A percentile compares a stretch with the other conserved stretches of the same genome.
phyloP scores from a whole-genome alignment of 2,888 invertebrate species.

The Rhagophthalmus giganteus region DNA sequence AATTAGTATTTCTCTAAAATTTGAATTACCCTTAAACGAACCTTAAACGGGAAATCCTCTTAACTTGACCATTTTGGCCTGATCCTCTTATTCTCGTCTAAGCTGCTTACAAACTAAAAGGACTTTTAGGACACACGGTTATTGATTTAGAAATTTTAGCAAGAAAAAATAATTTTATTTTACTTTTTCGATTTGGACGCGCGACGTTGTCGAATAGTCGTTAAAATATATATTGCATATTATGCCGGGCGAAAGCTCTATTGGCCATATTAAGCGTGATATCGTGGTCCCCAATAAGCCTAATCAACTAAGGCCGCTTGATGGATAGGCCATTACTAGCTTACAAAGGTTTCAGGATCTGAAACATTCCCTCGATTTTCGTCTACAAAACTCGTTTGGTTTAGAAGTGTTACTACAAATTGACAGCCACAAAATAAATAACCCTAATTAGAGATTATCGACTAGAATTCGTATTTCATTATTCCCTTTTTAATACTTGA shows the following conservation, averaged over 20 bases:
- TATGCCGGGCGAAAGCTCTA: slow-evolving; percentile 5
- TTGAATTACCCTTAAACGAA: slow-evolving; percentile 7
- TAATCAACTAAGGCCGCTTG: slow-evolving; percentile 43
- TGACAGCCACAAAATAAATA: slow-evolving; percentile 9
- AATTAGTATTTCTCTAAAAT: neutral
- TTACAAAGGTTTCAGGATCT: slow-evolving; percentile 16
- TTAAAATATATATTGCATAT: slow-evolving; percentile 4
- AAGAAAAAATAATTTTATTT: slow-evolving; percentile 19
- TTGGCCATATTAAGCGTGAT: slow-evolving; percentile 28
- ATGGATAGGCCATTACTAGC: slow-evolving; percentile 40
- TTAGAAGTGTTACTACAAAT: slow-evolving; percentile 5
- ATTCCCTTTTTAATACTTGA: too few relatives aligned
- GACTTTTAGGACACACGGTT: slow-evolving; percentile 2
- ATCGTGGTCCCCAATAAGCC: slow-evolving; percentile 31
- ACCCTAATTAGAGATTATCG: too few relatives aligned
- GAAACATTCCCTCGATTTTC: slow-evolving; percentile 13
- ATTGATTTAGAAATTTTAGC: neutral
- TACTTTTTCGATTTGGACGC: slow-evolving; percentile 31
- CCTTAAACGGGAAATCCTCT: slow-evolving; percentile 16
- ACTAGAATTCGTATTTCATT: too few relatives aligned
- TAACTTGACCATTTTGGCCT: slow-evolving; percentile 11
- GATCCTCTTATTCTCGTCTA: neutral
- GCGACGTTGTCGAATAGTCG: neutral
- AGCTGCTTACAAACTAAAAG: slow-evolving; percentile 8
- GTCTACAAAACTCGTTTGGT: slow-evolving; percentile 1